Percentiles rank a stretch among this genome's conserved stretches.
phyloP scores from a whole-genome alignment of 2,113 vertebrate genomes.

The Scalopus aquaticus region DNA sequence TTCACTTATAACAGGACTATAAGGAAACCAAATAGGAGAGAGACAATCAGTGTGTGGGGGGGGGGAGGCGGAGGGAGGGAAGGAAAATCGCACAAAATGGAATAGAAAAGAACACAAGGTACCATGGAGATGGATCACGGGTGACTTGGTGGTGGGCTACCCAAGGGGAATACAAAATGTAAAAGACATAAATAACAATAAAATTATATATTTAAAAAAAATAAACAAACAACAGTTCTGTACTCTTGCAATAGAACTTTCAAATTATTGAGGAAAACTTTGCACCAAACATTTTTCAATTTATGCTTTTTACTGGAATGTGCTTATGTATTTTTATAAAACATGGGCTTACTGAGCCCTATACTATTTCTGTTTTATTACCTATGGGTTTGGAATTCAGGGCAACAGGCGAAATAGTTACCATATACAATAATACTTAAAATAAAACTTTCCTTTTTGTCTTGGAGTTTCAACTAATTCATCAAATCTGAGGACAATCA shows the following conservation, averaged over 20 bases:
- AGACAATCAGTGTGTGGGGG: too few relatives aligned
- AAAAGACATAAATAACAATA: too few relatives aligned
- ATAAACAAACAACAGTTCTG: neutral
- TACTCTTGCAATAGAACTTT: conserved; percentile 14
- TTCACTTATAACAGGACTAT: too few relatives aligned
- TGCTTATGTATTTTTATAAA: conserved; percentile 28
- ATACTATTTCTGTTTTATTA: neutral
- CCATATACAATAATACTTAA: neutral
- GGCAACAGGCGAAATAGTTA: neutral
- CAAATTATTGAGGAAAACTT: conserved; percentile 25
- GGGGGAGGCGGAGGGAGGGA: too few relatives aligned
- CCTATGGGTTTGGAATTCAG: neutral
- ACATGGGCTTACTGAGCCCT: neutral
- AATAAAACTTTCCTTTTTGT: neutral
- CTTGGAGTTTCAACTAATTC: neutral
- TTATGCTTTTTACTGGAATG: conserved; percentile 24
- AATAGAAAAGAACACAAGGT: too few relatives aligned
- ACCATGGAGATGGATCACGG: too few relatives aligned
- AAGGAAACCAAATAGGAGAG: too few relatives aligned
- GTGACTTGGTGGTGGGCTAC: too few relatives aligned
- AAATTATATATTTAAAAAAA: too few relatives aligned
- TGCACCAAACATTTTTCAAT: conserved; percentile 31
- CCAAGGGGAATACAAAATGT: too few relatives aligned
- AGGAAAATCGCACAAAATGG: too few relatives aligned
- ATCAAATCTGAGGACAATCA: neutral